Conservation (phyloP, 1,140 invertebrate species). For the Hirudo medicinalis region DNA sequence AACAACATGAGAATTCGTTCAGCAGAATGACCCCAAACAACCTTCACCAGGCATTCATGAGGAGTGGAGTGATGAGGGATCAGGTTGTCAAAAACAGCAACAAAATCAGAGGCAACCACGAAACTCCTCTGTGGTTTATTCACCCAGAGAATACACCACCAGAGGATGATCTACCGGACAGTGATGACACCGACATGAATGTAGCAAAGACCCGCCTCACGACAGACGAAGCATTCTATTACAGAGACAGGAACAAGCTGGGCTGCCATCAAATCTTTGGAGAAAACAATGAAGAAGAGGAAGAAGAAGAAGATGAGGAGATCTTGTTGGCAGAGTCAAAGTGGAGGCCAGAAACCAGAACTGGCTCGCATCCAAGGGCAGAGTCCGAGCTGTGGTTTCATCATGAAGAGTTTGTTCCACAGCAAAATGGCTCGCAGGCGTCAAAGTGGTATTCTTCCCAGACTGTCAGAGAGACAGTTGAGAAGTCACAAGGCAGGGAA, state of each 20-base stretch:
- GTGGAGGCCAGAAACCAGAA: not conserved
- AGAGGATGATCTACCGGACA: not conserved
- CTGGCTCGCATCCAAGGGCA: not conserved
- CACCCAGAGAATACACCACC: not conserved
- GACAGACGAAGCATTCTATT: conserved; percentile 4
- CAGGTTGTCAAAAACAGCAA: conserved; percentile 6
- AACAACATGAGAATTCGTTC: conserved; percentile 6
- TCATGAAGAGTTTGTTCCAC: not conserved
- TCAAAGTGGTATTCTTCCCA: not conserved
- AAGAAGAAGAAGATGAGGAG: not conserved
- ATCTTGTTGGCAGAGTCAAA: not conserved
- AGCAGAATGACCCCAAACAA: not conserved
- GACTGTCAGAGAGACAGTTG: not conserved
- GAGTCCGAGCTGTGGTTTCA: not conserved
- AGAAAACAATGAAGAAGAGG: not conserved
- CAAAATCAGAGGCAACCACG: conserved; percentile 11
- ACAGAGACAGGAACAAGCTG: not conserved
- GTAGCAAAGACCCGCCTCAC: conserved; percentile 10
- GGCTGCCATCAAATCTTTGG: not conserved
- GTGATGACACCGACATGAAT: not conserved
- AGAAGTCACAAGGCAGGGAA: conserved; percentile 10
- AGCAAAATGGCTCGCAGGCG: no score
- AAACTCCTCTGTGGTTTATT: conserved; percentile 3
- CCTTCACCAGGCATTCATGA: not conserved
- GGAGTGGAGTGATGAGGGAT: not conserved